Conservation (phyloP, 2,113 vertebrate species). For the Ailuropoda melanoleuca region DNA sequence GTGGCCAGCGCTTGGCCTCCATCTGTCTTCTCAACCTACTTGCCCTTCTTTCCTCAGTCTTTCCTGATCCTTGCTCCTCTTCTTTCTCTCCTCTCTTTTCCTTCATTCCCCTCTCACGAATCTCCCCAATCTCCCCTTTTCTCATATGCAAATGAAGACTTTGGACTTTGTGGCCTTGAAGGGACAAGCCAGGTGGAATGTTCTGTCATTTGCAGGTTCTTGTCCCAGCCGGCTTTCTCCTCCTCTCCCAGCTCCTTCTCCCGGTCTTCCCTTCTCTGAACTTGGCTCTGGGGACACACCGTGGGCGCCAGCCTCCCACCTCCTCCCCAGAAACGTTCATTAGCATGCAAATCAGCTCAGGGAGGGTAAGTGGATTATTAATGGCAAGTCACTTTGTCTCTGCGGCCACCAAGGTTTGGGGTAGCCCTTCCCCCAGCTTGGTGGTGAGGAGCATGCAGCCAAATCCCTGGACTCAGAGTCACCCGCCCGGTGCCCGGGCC, state of each 20-base stretch:
- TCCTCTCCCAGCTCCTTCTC: neutral
- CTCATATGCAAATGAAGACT: neutral
- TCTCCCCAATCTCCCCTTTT: neutral
- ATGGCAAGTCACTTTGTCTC: neutral
- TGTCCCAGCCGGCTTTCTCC: neutral
- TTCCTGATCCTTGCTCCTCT: neutral
- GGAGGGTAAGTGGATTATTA: neutral
- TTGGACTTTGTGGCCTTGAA: neutral
- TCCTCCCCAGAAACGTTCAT: neutral
- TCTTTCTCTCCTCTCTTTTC: neutral
- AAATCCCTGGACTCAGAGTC: neutral
- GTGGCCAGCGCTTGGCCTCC: neutral
- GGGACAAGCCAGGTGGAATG: neutral
- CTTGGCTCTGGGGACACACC: neutral
- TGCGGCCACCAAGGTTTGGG: neutral
- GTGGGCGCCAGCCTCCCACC: neutral
- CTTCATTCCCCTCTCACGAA: neutral
- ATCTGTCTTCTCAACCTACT: accelerated
- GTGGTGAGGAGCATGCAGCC: neutral
- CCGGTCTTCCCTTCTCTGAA: neutral
- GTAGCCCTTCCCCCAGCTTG: neutral
- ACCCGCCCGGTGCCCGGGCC: accelerated
- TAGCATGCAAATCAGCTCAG: neutral
- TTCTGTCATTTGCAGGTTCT: neutral
- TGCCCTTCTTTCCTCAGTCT: neutral